Base-by-base conservation (phyloP, 1,140 invertebrate species). In the Lepidostoma basale region DNA sequence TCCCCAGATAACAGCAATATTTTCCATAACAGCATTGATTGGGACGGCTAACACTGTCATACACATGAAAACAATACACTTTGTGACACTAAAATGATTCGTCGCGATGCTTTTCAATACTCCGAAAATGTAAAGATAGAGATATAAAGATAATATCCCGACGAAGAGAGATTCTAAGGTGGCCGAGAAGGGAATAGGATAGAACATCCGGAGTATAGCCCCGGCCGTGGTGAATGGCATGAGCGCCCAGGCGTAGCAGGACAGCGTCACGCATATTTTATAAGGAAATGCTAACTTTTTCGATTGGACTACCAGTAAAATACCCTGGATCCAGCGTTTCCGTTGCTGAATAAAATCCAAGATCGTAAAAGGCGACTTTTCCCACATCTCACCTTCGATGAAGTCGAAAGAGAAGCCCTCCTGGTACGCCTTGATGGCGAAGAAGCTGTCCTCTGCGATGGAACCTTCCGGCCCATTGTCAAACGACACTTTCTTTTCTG, bases 381-480 rank as follows among this genome's bases (percentile, higher is more conserved):
- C 96, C 89, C 94, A 95, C 95, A 98, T 98, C 81, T 98, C 95
- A n/a, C 96, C 95, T 77, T 97, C 94, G 69, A 97, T 88, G 79
- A 96, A 97, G 75, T 95, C 93, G 77, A 97, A 97, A 1, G 89
- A 87, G 75, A 91, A 95, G 8, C 93, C 93, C 77, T 92, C 85
- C 56, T 86, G 86, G 76, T 90, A 93, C 0, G 96, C 96, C 66
- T 91, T 90, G 92, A 98, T 96, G 0, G 93, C 94, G 83, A 98
- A 98, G 77, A 90, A 98, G 77, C 95, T 97, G 79, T 98, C 96
- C 79, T 98, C 96, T 22, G 96, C 96, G 12, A 98, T 92, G 0
- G 95, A 97, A 25, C 96, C 95, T 79, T 98, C 95, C 42, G 92
- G 83, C 8, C 96, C 96, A 80, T 98, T 96, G 80, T 98, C 95